Evolutionary conservation across 2,888 invertebrate genomes (phyloP).

Genomic region (Cephus pulcher): DNA sequence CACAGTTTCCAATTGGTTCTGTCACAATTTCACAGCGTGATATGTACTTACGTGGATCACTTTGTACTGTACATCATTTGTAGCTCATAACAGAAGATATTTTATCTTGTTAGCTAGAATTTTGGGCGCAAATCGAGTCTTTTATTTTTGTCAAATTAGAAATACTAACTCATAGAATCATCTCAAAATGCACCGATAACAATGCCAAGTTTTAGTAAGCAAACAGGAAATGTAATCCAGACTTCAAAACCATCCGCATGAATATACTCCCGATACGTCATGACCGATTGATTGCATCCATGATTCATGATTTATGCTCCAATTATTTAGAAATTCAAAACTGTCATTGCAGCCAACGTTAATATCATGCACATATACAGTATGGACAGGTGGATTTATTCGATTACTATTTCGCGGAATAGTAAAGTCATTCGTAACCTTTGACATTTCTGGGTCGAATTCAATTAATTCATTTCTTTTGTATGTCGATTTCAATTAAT

Average conservation of each 20-base stretch:
- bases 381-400: not conserved
- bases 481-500: not conserved
- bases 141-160: not conserved
- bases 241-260: not conserved
- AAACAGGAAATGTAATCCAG: not conserved
- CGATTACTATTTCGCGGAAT: constrained; percentile 13
- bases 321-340: constrained; percentile 17
- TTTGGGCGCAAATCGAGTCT: not conserved
- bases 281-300: constrained; percentile 8
- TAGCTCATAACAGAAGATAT: not conserved
- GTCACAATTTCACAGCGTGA: not conserved
- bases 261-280: constrained; percentile 9
- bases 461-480: not conserved
- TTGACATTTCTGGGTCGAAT: not conserved
- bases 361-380: not conserved
- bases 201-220: not conserved
- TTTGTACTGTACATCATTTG: not conserved
- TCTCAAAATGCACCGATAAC: not conserved
- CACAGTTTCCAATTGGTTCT: not conserved
- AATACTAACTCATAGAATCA: not conserved
- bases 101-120: not conserved
- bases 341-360: not conserved
- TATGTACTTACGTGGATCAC: not conserved
- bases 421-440: not conserved
- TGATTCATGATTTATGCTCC: constrained; percentile 18